Base-by-base conservation (phyloP, 2,113 vertebrate genomes). In the Lycocorax pyrrhopterus region DNA sequence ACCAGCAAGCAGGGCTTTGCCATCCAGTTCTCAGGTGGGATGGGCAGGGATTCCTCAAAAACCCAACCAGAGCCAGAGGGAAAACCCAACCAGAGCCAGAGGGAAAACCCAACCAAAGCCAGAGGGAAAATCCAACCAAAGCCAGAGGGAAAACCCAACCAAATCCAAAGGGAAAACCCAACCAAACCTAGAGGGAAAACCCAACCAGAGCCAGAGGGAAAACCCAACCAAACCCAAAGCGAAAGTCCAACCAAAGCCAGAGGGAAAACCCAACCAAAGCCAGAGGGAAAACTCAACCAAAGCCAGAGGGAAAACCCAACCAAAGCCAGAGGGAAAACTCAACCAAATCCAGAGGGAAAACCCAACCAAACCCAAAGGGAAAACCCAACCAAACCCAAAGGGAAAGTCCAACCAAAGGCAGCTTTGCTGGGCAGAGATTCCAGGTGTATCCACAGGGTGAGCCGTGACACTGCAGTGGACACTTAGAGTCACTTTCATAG, bases 1-100 rank as follows among this genome's bases (percentile, higher is more conserved):
- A 99, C 99, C 59, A 99, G 99, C 98, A 99, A 99, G 89, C 99
- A 99, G 89, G 99, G 99, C 80, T 99, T 99, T 6, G 99, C 99
- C 91, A 94, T 99, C 83, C 99, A 99, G 93, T 99, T 99, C 95
- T 99, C 99, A 96, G 98, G 99, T 99, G 92, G 64, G 97, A 43
- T 85, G 83, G 1, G 82, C 59, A 10, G 59, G 60, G 43, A 3
- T 58, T 20, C 62, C 72, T 35, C 32, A 43, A 26, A 67, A 76
- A 21, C 10, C 19, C 3, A n/a, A n/a, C 47, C 29, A 21, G 8
- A 17, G 5, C 32, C 55, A 6, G 17, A 30, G 53, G 53, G 53
- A 30, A 66, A 75, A 21, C 6, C 18, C 3, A 1, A 2, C 2
- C 29, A 22, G 8, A 18, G 5, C 26, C 51, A 16, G 15, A 52